Conservation (phyloP, 2,888 invertebrate species). For the Azorinus chamasolen region DNA sequence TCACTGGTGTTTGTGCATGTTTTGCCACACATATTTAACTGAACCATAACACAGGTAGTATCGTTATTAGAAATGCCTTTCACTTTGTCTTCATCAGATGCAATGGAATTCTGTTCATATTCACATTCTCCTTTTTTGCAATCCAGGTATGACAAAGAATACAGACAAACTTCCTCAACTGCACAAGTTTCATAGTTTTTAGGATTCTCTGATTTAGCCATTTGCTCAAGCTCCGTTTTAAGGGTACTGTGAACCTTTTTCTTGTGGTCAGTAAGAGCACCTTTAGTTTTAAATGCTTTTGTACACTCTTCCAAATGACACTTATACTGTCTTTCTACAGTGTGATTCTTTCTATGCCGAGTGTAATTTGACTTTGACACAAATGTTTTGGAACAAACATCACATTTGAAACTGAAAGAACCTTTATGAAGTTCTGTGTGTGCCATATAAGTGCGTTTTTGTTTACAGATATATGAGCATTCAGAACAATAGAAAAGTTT, state of each 20-base stretch:
- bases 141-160: no score
- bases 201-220: no score
- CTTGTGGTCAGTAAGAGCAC: conserved; percentile 43
- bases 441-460: conserved; percentile 25
- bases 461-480: conserved; percentile 37
- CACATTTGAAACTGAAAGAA: conserved; percentile 33
- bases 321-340: conserved; percentile 7
- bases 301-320: conserved; percentile 27
- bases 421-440: conserved; percentile 31
- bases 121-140: no score
- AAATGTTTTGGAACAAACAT: conserved; percentile 41
- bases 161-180: no score
- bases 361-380: conserved; percentile 33
- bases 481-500: conserved; percentile 19
- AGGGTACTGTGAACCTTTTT: conserved; percentile 28
- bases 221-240: no score
- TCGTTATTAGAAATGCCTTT: no score
- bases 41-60: no score
- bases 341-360: conserved; percentile 43
- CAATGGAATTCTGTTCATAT: no score
- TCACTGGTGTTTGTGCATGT: no score
- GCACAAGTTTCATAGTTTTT: no score
- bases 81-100: no score
- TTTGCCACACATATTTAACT: no score
- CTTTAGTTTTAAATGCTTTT: conserved; percentile 40